phyloP scores from a whole-genome alignment of 1,140 invertebrate species.

The Zaprionus kolodkinae region DNA sequence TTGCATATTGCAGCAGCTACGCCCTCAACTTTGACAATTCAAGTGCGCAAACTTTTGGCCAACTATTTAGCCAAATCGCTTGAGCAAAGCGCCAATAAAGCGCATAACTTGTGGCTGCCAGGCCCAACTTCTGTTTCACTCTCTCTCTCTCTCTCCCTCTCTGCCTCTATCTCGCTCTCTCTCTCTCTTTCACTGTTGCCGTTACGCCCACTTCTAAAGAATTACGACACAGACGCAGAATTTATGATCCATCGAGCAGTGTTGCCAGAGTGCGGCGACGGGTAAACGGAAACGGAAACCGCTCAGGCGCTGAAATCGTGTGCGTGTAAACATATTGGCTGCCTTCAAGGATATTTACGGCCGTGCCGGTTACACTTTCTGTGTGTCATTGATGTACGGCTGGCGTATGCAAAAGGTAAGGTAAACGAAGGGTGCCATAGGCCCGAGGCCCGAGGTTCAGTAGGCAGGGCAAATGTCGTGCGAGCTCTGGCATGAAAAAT shows the following conservation, averaged over 20 bases:
- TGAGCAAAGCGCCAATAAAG: conserved; percentile 56
- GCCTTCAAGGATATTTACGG: conserved; percentile 71
- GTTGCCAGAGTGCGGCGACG: neutral
- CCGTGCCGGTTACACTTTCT: conserved; percentile 34
- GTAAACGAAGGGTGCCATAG: neutral
- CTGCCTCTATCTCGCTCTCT: neutral
- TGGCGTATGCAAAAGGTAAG: conserved; percentile 67
- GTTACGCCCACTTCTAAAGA: conserved; percentile 46
- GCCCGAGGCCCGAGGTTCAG: no score
- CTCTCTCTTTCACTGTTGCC: neutral
- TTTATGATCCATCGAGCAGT: conserved; percentile 75
- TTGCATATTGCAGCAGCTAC: conserved; percentile 28
- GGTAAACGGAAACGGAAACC: conserved; percentile 36
- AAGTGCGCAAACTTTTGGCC: conserved; percentile 52
- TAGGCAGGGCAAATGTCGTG: conserved; percentile 49
- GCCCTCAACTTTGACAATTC: conserved; percentile 40
- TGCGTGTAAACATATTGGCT: conserved; percentile 82
- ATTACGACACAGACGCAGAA: conserved; percentile 69
- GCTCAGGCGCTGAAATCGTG: conserved; percentile 61
- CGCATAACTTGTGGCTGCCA: conserved; percentile 67
- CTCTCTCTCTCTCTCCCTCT: neutral
- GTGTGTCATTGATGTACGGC: conserved; percentile 79
- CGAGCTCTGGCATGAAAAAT: conserved; percentile 73
- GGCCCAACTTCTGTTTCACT: neutral
- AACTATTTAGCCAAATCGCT: conserved; percentile 76